These are phyloP conservation scores for Gryllus bimaculatus DNA, from an alignment of 1,140 invertebrate genomes.

Conservation along the genomic window DNA sequence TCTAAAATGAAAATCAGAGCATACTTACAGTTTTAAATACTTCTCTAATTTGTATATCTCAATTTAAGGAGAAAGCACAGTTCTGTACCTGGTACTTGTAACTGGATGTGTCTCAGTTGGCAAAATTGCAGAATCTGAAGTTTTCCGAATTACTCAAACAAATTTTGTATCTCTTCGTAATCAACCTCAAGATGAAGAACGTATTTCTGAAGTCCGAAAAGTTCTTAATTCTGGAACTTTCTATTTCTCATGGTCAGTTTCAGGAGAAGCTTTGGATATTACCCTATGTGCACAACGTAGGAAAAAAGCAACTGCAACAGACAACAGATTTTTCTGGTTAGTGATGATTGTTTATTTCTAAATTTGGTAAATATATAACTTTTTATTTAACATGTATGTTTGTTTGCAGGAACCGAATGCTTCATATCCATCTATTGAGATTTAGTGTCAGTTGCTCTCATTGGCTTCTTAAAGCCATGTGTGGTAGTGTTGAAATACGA, in stretches of 20 bases:
- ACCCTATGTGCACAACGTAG: conserved; percentile 86
- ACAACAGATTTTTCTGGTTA: conserved; percentile 93
- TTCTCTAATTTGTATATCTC: neutral
- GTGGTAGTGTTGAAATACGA: conserved; percentile 90
- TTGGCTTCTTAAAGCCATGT: conserved; percentile 90
- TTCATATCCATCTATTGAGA: conserved; percentile 83
- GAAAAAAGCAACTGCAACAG: conserved; percentile 64
- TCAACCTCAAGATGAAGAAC: conserved; percentile 66
- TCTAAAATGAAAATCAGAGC: neutral
- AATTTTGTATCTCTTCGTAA: conserved; percentile 80
- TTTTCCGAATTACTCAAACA: conserved; percentile 88
- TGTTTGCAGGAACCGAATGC: conserved; percentile 70
- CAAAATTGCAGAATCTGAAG: conserved; percentile 85
- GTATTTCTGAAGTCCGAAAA: conserved; percentile 73
- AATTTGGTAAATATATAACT: neutral
- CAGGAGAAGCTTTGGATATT: conserved; percentile 61
- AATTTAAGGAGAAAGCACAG: conserved; percentile 55
- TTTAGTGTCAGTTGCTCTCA: conserved; percentile 78
- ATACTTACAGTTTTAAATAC: neutral
- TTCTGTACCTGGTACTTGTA: conserved; percentile 84
- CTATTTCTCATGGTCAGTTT: conserved; percentile 78
- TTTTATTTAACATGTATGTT: conserved; percentile 20
- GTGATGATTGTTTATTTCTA: conserved; percentile 18
- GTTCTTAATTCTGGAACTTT: conserved; percentile 93
- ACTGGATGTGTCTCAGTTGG: conserved; percentile 90